Base-by-base conservation (phyloP, 2,888 invertebrate genomes). In the Ochropleura plecta region DNA sequence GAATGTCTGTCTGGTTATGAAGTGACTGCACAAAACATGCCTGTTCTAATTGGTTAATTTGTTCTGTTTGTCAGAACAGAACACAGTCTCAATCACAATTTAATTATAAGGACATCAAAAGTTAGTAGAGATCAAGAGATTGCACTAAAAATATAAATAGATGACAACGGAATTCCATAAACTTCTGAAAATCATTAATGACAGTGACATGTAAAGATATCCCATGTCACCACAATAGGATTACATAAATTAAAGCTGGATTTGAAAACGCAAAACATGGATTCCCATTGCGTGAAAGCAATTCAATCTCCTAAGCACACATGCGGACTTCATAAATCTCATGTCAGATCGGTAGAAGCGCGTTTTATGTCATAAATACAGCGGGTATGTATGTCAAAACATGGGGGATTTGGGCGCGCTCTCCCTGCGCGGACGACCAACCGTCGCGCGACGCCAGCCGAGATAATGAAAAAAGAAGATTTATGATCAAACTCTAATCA, bases 401-500 rank as follows among this genome's bases (percentile, higher is more conserved):
- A 96, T 95, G 89, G 95, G 95, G 96, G 94, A 95, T 95, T 93
- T 91, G 93, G 92, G 91, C 88, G 91, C 91, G 90, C 86, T 91
- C 92, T 90, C 92, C 92, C 90, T 86, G 78, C 90, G 88, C 89
- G 90, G 90, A 90, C 90, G 90, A 87, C 88, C 89, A 92, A 92
- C 92, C 87, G 91, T 91, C 84, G 85, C 75, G 84, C 81, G 82
- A 91, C 92, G 93, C 91, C 91, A 89, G 84, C 86, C 89, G 91
- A 94, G 94, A 95, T 95, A 95, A 96, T 95, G 95, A 95, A 95
- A 96, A 96, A 93, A 94, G 94, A 93, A 96, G 96, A 96, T 96
- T 96, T 95, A 96, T 95, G 96, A 94, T 94, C 92, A 92, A 88
- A 93, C 89, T 94, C 93, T 95, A 96, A 96, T 96, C 95, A 95